These are phyloP conservation scores for Pelvicachromis taeniatus DNA, from an alignment of 2,113 vertebrate species.

Conservation along the genomic window DNA sequence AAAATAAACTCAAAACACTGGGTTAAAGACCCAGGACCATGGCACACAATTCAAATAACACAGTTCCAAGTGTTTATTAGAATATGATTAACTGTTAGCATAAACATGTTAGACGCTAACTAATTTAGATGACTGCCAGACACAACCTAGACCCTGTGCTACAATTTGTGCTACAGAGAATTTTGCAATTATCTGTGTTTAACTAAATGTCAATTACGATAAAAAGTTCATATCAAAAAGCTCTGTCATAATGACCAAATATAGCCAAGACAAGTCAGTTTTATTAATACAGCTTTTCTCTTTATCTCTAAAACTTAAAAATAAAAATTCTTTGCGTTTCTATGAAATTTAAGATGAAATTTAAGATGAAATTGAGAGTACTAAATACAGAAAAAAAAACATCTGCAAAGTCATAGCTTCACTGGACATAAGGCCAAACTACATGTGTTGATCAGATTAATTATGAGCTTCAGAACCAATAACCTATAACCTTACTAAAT, in stretches of 20 bases:
- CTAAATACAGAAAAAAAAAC: background rate
- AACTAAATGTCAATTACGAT: background rate
- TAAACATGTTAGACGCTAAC: background rate
- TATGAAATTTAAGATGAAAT: background rate
- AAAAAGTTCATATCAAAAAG: background rate
- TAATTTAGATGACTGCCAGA: background rate
- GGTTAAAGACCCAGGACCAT: background rate
- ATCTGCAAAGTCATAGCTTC: background rate
- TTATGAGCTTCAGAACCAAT: background rate
- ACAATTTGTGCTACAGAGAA: background rate
- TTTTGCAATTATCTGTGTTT: background rate
- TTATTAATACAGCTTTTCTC: background rate
- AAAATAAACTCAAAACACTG: background rate
- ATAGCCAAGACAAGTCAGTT: background rate
- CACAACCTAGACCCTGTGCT: background rate
- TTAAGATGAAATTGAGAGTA: background rate
- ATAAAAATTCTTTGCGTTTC: background rate
- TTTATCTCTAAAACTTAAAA: background rate
- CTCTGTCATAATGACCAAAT: background rate
- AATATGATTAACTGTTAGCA: background rate
- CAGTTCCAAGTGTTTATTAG: background rate
- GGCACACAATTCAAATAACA: background rate
- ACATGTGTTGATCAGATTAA: background rate
- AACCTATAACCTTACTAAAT: background rate
- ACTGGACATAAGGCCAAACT: background rate